Percentiles rank a stretch among this genome's conserved stretches.
Evolutionary conservation across 2,888 invertebrate species (phyloP).

Genomic region (Chymomyza procnemis): DNA sequence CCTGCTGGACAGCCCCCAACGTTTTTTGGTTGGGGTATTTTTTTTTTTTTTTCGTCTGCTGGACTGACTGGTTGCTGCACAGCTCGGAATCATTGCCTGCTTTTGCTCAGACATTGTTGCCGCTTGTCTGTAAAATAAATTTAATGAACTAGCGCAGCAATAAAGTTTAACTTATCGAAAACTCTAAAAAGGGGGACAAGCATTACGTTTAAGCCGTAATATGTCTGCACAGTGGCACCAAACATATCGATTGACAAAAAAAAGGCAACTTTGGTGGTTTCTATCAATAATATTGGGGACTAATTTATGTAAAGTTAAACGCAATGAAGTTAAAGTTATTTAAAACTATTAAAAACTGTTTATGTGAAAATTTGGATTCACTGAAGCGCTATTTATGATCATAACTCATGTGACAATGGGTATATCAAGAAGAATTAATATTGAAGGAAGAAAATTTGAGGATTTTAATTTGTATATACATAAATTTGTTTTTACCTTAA

Average conservation of each 20-base stretch:
- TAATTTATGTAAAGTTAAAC: too few species aligned
- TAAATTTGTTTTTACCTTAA: too few species aligned
- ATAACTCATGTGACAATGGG: too few species aligned
- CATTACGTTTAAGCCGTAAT: not conserved
- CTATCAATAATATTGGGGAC: too few species aligned
- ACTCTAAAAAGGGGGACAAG: constrained; percentile 19
- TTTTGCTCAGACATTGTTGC: constrained; percentile 62
- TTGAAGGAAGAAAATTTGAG: too few species aligned
- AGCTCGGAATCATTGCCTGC: constrained; percentile 3
- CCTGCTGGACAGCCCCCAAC: not conserved
- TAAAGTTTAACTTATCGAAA: constrained; percentile 67
- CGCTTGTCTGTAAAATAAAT: constrained; percentile 67
- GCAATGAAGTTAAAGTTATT: too few species aligned
- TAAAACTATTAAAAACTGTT: too few species aligned
- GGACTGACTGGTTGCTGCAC: not conserved
- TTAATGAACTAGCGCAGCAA: constrained; percentile 70
- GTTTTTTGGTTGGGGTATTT: not conserved
- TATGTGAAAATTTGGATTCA: too few species aligned
- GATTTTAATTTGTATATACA: too few species aligned
- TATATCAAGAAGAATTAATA: too few species aligned
- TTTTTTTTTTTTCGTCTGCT: not conserved
- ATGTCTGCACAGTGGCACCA: not conserved
- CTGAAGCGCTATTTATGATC: too few species aligned
- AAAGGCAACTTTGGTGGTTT: too few species aligned
- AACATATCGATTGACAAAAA: not conserved